Percentiles rank a stretch among this genome's conserved stretches.
phyloP scores from a whole-genome alignment of 2,888 invertebrate species.

The Plebejus anna region DNA sequence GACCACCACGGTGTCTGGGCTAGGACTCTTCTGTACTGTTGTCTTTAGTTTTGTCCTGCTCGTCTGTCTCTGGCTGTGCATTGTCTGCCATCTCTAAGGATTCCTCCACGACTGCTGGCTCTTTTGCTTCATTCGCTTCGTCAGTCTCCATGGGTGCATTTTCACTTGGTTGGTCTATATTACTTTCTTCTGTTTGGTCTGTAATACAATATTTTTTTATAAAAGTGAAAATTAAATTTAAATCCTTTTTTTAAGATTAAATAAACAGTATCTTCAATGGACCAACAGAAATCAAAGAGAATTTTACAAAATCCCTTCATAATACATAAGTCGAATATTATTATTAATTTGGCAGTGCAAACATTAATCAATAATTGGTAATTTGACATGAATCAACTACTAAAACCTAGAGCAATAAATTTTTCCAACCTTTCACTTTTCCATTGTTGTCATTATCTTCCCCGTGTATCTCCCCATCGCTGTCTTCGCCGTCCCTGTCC shows the following conservation, averaged over 20 bases:
- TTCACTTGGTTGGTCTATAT: constrained; percentile 42
- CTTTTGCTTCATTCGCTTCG: constrained; percentile 25
- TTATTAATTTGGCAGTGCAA: background rate
- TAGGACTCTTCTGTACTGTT: constrained; percentile 20
- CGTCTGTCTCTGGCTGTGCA: background rate
- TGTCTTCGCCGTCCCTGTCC: constrained; percentile 60
- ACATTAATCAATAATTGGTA: too few relatives aligned
- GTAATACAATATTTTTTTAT: constrained; percentile 33
- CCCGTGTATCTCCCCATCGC: constrained; percentile 65
- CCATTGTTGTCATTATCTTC: constrained; percentile 34
- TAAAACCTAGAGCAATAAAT: background rate
- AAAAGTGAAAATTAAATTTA: too few relatives aligned
- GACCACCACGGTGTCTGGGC: background rate
- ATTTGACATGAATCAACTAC: background rate
- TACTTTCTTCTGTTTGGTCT: constrained; percentile 43
- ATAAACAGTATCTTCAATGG: background rate
- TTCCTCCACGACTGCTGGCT: constrained; percentile 11
- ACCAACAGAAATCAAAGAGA: background rate
- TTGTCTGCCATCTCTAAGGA: background rate
- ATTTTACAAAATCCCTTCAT: background rate
- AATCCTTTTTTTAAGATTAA: too few relatives aligned
- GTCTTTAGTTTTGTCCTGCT: background rate
- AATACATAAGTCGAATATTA: background rate
- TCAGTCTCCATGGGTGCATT: constrained; percentile 29
- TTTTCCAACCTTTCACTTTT: constrained; percentile 35